Percentiles rank a stretch among this genome's conserved stretches.
These are phyloP conservation scores for Tamias sibiricus DNA, from an alignment of 2,113 vertebrate species.

Conservation along the genomic window DNA sequence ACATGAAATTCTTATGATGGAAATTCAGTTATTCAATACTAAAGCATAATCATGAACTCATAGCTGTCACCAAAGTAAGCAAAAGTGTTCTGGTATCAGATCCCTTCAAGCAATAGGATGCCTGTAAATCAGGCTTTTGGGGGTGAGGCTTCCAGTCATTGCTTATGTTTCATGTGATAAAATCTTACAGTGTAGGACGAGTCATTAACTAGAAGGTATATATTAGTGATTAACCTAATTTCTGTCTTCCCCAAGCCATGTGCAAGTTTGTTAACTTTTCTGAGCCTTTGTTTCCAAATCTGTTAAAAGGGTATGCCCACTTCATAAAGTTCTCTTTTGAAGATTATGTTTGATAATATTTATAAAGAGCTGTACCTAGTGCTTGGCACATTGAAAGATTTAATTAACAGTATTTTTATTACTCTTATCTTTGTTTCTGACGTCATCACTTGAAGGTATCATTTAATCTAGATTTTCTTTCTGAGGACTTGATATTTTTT, in stretches of 20 bases:
- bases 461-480: neutral
- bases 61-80: neutral
- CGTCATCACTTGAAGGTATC: neutral
- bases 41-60: neutral
- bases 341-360: neutral
- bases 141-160: neutral
- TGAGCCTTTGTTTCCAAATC: neutral
- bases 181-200: neutral
- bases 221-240: neutral
- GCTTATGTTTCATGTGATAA: neutral
- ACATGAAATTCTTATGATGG: neutral
- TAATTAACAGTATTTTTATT: neutral
- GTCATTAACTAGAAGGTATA: neutral
- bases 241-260: neutral
- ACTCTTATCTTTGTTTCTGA: neutral
- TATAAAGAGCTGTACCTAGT: neutral
- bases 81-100: neutral
- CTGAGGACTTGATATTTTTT: neutral
- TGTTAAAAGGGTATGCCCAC: neutral
- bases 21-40: conserved; percentile 10
- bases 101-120: neutral
- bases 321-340: neutral
- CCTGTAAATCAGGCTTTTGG: neutral
- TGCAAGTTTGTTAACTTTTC: neutral
- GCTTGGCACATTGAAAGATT: neutral